Evolutionary conservation across 2,888 invertebrate species (phyloP).

Genomic region (Sceliomorpha sp.): DNA sequence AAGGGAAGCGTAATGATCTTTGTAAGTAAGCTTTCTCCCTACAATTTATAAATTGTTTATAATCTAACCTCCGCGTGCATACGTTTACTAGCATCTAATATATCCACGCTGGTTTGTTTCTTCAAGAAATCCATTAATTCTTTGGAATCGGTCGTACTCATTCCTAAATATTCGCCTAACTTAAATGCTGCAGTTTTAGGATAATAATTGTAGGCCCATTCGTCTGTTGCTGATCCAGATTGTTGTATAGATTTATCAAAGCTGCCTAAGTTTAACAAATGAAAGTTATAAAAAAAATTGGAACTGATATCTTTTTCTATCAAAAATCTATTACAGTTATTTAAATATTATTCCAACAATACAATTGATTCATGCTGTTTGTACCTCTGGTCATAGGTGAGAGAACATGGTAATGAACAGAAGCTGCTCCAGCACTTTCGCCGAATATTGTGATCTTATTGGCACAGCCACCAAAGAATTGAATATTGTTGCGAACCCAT

Average conservation of each 20-base stretch:
- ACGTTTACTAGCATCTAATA: slow-evolving; percentile 62
- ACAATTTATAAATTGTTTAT: not conserved
- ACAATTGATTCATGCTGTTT: too few relatives aligned
- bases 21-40: too few relatives aligned
- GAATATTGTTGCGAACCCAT: slow-evolving; percentile 73
- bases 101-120: slow-evolving; percentile 61
- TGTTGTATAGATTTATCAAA: slow-evolving; percentile 70
- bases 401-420: slow-evolving; percentile 70
- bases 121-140: slow-evolving; percentile 67
- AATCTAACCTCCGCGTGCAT: slow-evolving; percentile 11
- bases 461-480: slow-evolving; percentile 71
- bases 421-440: slow-evolving; percentile 64
- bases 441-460: slow-evolving; percentile 72
- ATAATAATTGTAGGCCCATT: slow-evolving; percentile 66
- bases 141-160: slow-evolving; percentile 65
- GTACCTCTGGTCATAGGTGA: slow-evolving; percentile 74
- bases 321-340: too few relatives aligned
- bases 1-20: too few relatives aligned
- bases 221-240: slow-evolving; percentile 67
- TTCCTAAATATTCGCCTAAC: slow-evolving; percentile 70
- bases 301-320: slow-evolving; percentile 1
- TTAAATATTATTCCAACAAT: too few relatives aligned
- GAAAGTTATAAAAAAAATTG: slow-evolving; percentile 1
- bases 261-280: slow-evolving; percentile 60
- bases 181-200: slow-evolving; percentile 68